phyloP scores from a whole-genome alignment of 1,140 invertebrate species.

The Camponotus floridanus region DNA sequence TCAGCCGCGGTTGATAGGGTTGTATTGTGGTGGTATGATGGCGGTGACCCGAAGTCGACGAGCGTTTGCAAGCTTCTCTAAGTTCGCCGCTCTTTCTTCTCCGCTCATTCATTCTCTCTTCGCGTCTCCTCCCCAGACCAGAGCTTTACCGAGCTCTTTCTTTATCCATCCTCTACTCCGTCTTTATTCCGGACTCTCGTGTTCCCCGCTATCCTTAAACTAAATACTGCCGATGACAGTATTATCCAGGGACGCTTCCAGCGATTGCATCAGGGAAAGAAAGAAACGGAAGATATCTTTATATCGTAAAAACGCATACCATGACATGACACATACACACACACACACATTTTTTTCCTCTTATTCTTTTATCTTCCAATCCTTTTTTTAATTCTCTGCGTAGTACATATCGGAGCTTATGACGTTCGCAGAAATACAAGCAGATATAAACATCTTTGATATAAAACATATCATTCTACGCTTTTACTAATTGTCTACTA shows the following conservation, averaged over 20 bases:
- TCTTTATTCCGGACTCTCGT: slow-evolving; percentile 69
- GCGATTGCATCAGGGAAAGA: slow-evolving; percentile 32
- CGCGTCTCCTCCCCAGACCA: too few species aligned
- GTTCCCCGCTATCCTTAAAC: slow-evolving; percentile 66
- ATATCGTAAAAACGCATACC: slow-evolving; percentile 14
- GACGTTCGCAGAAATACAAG: neutral
- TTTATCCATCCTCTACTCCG: slow-evolving; percentile 59
- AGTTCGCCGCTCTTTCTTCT: slow-evolving; percentile 59
- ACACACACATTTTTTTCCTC: neutral
- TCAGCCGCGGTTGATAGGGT: slow-evolving; percentile 73
- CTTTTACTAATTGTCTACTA: too few species aligned
- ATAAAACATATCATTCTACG: too few species aligned
- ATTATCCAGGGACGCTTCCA: slow-evolving; percentile 65
- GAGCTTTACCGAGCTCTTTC: slow-evolving; percentile 35
- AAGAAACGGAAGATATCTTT: slow-evolving; percentile 47
- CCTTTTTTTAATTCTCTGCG: neutral
- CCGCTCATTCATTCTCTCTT: slow-evolving; percentile 14
- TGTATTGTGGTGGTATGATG: slow-evolving; percentile 80
- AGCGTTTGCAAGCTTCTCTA: slow-evolving; percentile 76
- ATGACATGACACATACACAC: neutral
- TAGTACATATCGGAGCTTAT: slow-evolving; percentile 11
- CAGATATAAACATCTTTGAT: too few species aligned
- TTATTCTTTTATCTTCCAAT: neutral
- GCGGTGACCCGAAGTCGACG: slow-evolving; percentile 80
- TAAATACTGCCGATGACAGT: slow-evolving; percentile 82